Evolutionary conservation across 2,888 invertebrate species (phyloP).

Genomic region (Tetranychus truncatus): DNA sequence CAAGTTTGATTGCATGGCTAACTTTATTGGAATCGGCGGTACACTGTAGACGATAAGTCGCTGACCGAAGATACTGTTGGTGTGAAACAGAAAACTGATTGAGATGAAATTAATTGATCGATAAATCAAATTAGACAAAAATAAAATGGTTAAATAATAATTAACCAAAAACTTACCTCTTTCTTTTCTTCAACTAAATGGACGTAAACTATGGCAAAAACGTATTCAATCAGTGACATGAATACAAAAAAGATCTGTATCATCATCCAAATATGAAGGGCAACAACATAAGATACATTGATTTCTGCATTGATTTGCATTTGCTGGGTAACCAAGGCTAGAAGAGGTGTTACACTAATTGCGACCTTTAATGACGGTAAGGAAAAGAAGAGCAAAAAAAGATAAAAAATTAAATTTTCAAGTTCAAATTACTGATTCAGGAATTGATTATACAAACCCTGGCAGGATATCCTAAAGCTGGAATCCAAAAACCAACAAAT

Average conservation of each 20-base stretch:
- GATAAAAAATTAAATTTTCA: not conserved
- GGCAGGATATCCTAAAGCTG: constrained; percentile 31
- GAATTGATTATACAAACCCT: constrained; percentile 5
- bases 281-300: constrained; percentile 19
- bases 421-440: not conserved
- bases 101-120: not conserved
- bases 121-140: not conserved
- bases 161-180: not conserved
- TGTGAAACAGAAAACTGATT: not conserved
- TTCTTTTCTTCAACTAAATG: constrained; percentile 21
- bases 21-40: not conserved
- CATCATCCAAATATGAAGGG: constrained; percentile 23
- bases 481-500: constrained; percentile 31
- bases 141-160: not conserved
- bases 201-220: constrained; percentile 16
- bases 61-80: not conserved
- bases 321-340: constrained; percentile 15
- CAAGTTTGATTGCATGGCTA: not conserved
- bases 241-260: constrained; percentile 17
- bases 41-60: not conserved
- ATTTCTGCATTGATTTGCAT: constrained; percentile 14
- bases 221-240: constrained; percentile 18
- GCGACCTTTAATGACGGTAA: constrained; percentile 4
- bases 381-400: not conserved
- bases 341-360: constrained; percentile 13